Percentiles rank a stretch among this genome's conserved stretches.
Conservation (phyloP, 2,888 invertebrate species). For the Lepidochrysops patricia region DNA sequence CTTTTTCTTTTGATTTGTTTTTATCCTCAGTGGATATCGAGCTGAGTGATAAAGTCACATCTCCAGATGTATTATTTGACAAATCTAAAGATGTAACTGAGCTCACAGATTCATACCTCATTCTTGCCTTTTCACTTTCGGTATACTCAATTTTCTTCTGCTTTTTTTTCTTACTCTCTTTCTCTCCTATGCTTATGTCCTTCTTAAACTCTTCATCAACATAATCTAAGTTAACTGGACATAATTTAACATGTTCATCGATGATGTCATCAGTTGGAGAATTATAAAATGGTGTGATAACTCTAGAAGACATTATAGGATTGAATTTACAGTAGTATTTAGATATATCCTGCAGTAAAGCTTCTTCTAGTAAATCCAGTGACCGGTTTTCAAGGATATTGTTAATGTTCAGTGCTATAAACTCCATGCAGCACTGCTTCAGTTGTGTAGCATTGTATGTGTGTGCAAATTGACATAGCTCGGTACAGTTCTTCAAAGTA, state of each 20-base stretch:
- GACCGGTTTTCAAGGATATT: slow-evolving; percentile 80
- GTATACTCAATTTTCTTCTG: slow-evolving; percentile 63
- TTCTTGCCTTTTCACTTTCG: slow-evolving; percentile 58
- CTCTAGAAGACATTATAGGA: slow-evolving; percentile 74
- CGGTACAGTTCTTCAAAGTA: slow-evolving; percentile 83
- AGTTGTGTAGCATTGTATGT: slow-evolving; percentile 84
- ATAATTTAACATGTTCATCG: slow-evolving; percentile 46
- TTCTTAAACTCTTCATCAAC: slow-evolving; percentile 67
- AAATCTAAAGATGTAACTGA: slow-evolving; percentile 59
- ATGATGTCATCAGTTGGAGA: slow-evolving; percentile 76
- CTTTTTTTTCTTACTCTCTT: slow-evolving; percentile 48
- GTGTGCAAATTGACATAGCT: slow-evolving; percentile 83
- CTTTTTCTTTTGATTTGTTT: slow-evolving; percentile 41
- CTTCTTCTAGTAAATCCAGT: slow-evolving; percentile 77
- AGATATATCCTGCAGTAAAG: slow-evolving; percentile 77
- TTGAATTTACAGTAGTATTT: slow-evolving; percentile 78
- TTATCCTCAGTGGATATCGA: slow-evolving; percentile 36
- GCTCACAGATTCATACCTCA: slow-evolving; percentile 57
- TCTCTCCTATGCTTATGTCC: slow-evolving; percentile 51
- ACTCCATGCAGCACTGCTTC: slow-evolving; percentile 83
- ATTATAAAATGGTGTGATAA: slow-evolving; percentile 80
- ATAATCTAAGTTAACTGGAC: slow-evolving; percentile 61
- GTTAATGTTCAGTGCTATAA: slow-evolving; percentile 83
- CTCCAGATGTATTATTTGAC: slow-evolving; percentile 49
- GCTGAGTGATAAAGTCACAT: slow-evolving; percentile 54